A percentile compares a stretch with the other conserved stretches of the same genome.
Conservation (phyloP, 2,888 invertebrate genomes). For the Tachystola acroxantha region DNA sequence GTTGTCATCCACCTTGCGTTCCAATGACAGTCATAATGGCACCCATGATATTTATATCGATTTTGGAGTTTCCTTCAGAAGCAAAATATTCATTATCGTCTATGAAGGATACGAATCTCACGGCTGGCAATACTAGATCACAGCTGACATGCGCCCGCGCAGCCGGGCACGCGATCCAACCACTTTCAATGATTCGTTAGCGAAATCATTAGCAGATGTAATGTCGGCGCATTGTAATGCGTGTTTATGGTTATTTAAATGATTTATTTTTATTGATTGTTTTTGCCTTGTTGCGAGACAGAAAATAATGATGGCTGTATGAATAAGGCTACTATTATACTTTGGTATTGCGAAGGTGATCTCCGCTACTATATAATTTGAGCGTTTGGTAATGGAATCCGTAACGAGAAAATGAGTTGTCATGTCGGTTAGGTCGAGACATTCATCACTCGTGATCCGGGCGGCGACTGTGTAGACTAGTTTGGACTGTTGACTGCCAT, state of each 20-base stretch:
- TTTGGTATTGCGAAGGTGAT: slow-evolving; percentile 66
- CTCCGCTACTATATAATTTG: slow-evolving; percentile 65
- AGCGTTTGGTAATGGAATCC: slow-evolving; percentile 67
- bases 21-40: too few relatives aligned
- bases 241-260: slow-evolving; percentile 78
- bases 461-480: slow-evolving; percentile 20
- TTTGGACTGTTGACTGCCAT: slow-evolving; percentile 32
- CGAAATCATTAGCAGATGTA: slow-evolving; percentile 78
- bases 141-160: slow-evolving; percentile 49
- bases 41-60: too few relatives aligned
- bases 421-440: slow-evolving; percentile 52
- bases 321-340: slow-evolving; percentile 70
- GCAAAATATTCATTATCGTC: too few relatives aligned
- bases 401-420: slow-evolving; percentile 75
- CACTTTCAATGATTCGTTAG: slow-evolving; percentile 79
- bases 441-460: slow-evolving; percentile 51
- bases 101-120: neutral
- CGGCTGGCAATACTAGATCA: slow-evolving; percentile 28
- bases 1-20: too few relatives aligned
- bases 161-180: slow-evolving; percentile 71
- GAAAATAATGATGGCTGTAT: slow-evolving; percentile 73
- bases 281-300: slow-evolving; percentile 76
- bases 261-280: slow-evolving; percentile 79
- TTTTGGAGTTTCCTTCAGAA: too few relatives aligned
- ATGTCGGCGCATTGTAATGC: slow-evolving; percentile 74